These are phyloP conservation scores for Yponomeuta sedellus DNA, from an alignment of 2,888 invertebrate species.

Conservation along the genomic window DNA sequence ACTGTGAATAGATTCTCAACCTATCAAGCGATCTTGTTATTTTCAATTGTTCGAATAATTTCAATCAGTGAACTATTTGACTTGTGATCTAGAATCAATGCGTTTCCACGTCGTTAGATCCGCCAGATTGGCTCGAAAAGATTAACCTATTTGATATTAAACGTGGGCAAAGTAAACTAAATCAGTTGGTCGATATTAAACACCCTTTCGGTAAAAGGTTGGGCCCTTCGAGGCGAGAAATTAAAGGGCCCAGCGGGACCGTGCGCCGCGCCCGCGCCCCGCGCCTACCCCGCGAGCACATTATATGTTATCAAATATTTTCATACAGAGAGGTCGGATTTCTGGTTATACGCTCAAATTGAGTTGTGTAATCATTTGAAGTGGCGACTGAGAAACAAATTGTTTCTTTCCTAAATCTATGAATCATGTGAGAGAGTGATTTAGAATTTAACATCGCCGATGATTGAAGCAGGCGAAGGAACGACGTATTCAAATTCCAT, in stretches of 20 bases:
- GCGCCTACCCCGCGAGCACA: background rate
- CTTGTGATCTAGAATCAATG: background rate
- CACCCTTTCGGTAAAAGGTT: slow-evolving; percentile 27
- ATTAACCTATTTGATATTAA: slow-evolving; percentile 28
- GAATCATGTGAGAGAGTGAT: background rate
- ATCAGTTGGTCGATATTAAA: slow-evolving; percentile 45
- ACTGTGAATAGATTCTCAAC: too few relatives aligned
- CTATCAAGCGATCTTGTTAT: too few relatives aligned
- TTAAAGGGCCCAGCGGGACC: slow-evolving; percentile 31
- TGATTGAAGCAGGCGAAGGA: slow-evolving; percentile 3
- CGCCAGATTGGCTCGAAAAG: background rate
- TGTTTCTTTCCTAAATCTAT: background rate
- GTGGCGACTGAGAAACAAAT: background rate
- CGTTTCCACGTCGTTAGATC: background rate
- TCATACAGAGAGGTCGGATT: slow-evolving; percentile 12
- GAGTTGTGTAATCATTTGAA: background rate
- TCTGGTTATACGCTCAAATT: slow-evolving; percentile 14
- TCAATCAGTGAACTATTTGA: too few relatives aligned
- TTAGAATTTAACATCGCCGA: background rate
- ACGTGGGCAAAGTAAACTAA: slow-evolving; percentile 31
- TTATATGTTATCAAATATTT: slow-evolving; percentile 14
- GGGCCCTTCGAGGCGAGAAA: slow-evolving; percentile 50
- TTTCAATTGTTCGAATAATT: too few relatives aligned
- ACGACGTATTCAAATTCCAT: slow-evolving; percentile 12
- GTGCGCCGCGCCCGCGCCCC: background rate